Base-by-base conservation (phyloP, 2,888 invertebrate species). In the Herminia tarsipennalis region DNA sequence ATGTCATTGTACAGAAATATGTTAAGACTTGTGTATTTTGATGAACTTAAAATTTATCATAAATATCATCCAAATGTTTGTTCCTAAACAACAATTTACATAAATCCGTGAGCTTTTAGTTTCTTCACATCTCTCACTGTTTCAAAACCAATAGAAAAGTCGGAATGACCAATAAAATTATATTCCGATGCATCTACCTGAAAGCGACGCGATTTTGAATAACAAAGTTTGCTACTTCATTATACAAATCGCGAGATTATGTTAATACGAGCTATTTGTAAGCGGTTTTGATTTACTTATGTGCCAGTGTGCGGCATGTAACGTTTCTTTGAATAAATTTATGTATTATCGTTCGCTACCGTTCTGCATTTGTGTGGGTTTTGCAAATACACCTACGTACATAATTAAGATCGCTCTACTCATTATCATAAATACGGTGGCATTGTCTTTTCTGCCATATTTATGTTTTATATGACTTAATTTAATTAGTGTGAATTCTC, bases 211-310 rank as follows among this genome's bases (percentile, higher is more conserved):
- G 72, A 73, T 80, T 81, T 79, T 75, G 66, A 81, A 82, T 82
- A 85, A 76, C 79, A 76, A 81, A 80, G 74, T 80, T 74, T 66
- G 81, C 84, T 78, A 79, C 78, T 81, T 86, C 74, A 83, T 88
- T 90, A 89, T 90, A 83, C 86, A 89, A 88, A 90, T 88, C 63
- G 86, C 76, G 53, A 74, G 82, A 90, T 90, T 90, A 91, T 91
- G 89, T 76, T 80, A 91, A 91, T 90, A 63, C 44, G 46, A 70
- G 76, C 81, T 81, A 83, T 86, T 83, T 85, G 78, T 84, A 87
- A 87, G 84, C 85, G 63, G 80, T 78, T 87, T 85, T 88, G 88
- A 86, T 86, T 86, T 87, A 88, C 82, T 76, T 80, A 80, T 75
- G 70, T 74, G 76, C 71, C 73, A 66, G 75, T 76, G 69, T 77